Evolutionary conservation across 2,797 vertebrate genomes (phyloP).

Genomic region (Simalia tracyae): DNA sequence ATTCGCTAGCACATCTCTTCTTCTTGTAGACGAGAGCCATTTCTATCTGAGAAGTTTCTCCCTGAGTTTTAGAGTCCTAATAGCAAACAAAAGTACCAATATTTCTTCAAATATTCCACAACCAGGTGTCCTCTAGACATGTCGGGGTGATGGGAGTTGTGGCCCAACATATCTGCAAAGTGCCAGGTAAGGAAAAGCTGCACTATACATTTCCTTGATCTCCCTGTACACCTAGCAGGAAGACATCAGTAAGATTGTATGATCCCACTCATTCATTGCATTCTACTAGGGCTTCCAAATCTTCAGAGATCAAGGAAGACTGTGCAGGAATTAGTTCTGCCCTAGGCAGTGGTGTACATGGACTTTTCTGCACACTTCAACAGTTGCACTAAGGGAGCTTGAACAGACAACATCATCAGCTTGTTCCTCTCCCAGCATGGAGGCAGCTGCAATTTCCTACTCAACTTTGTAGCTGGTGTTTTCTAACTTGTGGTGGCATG

Average conservation of each 20-base stretch:
- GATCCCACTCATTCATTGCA: background rate
- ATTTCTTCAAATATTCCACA: background rate
- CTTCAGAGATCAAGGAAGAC: background rate
- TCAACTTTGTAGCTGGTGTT: background rate
- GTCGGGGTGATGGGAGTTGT: background rate
- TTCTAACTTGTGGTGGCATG: background rate
- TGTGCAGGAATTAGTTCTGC: background rate
- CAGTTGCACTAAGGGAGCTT: background rate
- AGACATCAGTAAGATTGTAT: background rate
- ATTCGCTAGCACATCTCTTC: background rate
- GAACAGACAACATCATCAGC: background rate
- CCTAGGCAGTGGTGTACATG: background rate
- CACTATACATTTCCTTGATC: background rate
- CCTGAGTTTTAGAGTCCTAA: background rate
- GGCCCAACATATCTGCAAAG: background rate
- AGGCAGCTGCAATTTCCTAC: background rate
- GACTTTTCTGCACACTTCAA: background rate
- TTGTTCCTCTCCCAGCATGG: background rate
- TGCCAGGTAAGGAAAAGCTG: background rate
- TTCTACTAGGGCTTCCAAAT: background rate
- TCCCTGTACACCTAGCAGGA: background rate
- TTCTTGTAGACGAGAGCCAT: background rate
- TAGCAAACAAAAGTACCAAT: background rate
- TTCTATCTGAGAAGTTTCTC: background rate
- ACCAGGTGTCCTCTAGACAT: background rate